These are phyloP conservation scores for Prenolepis imparis DNA, from an alignment of 2,888 invertebrate genomes.

Conservation along the genomic window DNA sequence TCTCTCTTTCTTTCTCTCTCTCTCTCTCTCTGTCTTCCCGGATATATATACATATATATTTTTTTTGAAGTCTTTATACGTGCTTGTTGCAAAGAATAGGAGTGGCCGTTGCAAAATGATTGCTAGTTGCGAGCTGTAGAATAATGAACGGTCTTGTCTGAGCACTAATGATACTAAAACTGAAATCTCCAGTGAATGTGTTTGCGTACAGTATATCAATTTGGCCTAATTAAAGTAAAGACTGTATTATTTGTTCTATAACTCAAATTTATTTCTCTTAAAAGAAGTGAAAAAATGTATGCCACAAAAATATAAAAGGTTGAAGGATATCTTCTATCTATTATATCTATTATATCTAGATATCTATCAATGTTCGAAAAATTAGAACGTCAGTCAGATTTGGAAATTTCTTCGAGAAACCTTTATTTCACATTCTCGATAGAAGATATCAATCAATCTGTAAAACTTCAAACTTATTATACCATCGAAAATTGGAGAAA, in stretches of 20 bases:
- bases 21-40: constrained; percentile 5
- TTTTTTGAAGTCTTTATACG: constrained; percentile 14
- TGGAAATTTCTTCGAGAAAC: background rate
- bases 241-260: background rate
- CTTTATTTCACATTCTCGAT: background rate
- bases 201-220: background rate
- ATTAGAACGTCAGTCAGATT: background rate
- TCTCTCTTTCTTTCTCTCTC: constrained; percentile 11
- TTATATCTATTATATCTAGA: too few relatives aligned
- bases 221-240: constrained; percentile 11
- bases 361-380: background rate
- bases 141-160: constrained; percentile 27
- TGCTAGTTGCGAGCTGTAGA: constrained; percentile 29
- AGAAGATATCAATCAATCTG: background rate
- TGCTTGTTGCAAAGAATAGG: constrained; percentile 33
- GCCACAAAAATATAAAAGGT: background rate
- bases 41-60: background rate
- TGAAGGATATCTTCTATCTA: background rate
- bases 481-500: constrained; percentile 64
- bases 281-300: background rate
- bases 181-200: constrained; percentile 5
- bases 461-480: constrained; percentile 60
- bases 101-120: constrained; percentile 49
- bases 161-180: constrained; percentile 41
- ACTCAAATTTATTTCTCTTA: background rate